A percentile compares a stretch with the other conserved stretches of the same genome.
Evolutionary conservation across 2,113 vertebrate genomes (phyloP).

Genomic region (Rhabdornis inornatus): DNA sequence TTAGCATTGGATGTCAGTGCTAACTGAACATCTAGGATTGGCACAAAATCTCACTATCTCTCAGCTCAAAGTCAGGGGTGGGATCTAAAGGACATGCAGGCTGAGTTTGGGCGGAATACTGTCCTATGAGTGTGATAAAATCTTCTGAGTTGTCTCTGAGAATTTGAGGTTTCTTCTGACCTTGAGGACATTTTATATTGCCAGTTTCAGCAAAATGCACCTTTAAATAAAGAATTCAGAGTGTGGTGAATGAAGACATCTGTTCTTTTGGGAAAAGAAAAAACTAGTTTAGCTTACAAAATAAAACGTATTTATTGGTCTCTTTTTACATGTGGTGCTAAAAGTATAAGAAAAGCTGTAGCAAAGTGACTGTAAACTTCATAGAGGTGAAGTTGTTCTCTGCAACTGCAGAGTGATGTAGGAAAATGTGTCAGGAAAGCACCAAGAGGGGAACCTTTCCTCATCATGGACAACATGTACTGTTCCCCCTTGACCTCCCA

Average conservation of each 20-base stretch:
- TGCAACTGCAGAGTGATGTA: neutral
- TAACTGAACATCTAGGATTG: neutral
- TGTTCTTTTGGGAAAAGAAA: neutral
- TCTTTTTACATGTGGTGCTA: neutral
- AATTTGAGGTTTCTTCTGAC: neutral
- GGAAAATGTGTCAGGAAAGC: neutral
- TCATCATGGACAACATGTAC: accelerated
- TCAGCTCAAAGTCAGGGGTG: neutral
- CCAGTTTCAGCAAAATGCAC: neutral
- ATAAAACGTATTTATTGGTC: neutral
- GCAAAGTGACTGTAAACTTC: neutral
- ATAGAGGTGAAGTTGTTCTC: neutral
- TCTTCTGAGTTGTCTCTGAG: neutral
- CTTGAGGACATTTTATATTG: neutral
- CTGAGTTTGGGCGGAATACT: neutral
- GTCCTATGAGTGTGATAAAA: neutral
- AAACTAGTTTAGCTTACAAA: neutral
- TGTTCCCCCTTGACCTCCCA: neutral
- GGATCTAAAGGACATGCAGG: neutral
- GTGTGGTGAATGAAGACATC: neutral
- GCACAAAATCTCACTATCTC: neutral
- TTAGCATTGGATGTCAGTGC: neutral
- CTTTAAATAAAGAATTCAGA: neutral
- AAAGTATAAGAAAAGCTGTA: neutral
- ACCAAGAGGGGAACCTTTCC: neutral